Base-by-base conservation (phyloP, 2,113 vertebrate species). In the Uria aalge region DNA sequence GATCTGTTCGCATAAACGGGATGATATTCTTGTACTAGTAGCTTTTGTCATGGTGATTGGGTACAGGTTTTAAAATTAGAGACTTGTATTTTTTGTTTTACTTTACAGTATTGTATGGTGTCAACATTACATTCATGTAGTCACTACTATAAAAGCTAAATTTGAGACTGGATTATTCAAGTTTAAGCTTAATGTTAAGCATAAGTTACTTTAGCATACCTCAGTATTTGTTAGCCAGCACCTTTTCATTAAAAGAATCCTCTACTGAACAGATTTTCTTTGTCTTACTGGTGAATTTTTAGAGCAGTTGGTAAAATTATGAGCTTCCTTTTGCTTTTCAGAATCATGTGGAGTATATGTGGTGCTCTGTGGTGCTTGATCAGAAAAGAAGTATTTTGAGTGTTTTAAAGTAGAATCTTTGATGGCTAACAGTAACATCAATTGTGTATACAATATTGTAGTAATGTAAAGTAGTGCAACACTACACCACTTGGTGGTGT, bases 401-500 rank as follows among this genome's bases (percentile, higher is more conserved):
- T 63, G 21, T 77, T 94, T 47, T 85, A 10, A 67, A 34, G 48
- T 69, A 66, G 26, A 52, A 12, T 60, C n/a, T 89, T 60, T 41
- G 21, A 26, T 71, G 27, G 21, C 38, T 76, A n/a, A 57, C 26
- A 77, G 5, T 59, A 24, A 48, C 21, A 48, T 95, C 4, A 75
- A 3, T 38, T 57, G 22, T 71, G 30, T 20, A 20, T 47, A 30
- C 30, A 57, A 8, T 56, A 30, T 6, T 64, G 3, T 77, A 67
- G 68, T 30, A 55, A n/a, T 27, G 24, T 29, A 9, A 50, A 90
- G 83, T 66, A 95, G 41, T 95, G 78, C 89, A 90, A 56, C 89
- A 41, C 55, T 91, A 5, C 27, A 78, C 97, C 96, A 95, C 94
- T 91, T 94, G 95, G 92, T 96, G 97, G 96, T 92, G 85, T 83